Percentiles rank a stretch among this genome's conserved stretches.
Evolutionary conservation across 2,113 vertebrate genomes (phyloP).

Genomic region (Indicator indicator): DNA sequence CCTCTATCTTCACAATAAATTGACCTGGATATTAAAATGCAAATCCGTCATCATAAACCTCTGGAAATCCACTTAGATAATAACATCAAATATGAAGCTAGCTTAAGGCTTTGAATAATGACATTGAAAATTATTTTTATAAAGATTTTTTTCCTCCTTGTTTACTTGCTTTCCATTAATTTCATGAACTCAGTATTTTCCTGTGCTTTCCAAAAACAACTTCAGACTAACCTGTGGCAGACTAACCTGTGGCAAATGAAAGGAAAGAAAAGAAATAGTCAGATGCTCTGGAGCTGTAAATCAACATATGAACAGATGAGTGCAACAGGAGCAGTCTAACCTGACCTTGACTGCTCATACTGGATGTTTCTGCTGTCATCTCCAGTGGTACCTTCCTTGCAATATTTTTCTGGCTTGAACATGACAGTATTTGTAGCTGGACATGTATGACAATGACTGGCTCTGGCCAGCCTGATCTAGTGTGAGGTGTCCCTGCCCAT

Average conservation of each 20-base stretch:
- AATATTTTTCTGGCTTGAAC: neutral
- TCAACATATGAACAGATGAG: neutral
- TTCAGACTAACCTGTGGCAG: neutral
- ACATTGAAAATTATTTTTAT: neutral
- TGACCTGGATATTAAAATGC: constrained; percentile 34
- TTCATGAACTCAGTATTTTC: rapidly evolving
- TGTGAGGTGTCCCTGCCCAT: no score
- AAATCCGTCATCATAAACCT: neutral
- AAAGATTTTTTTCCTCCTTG: rapidly evolving
- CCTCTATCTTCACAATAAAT: neutral
- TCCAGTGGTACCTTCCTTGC: neutral
- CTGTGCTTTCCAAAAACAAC: neutral
- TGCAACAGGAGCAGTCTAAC: neutral
- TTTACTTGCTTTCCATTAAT: neutral
- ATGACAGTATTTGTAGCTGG: neutral
- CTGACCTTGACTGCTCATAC: neutral
- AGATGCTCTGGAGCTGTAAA: neutral
- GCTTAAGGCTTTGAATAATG: neutral
- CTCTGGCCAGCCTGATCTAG: no score
- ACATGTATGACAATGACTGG: neutral
- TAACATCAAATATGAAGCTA: neutral
- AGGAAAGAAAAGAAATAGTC: neutral
- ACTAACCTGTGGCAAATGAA: neutral
- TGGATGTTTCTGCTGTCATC: neutral
- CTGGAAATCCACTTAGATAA: neutral